Evolutionary conservation across 37 sponge, comb jelly and placozoan species (phyloP).

Genomic region (Halisarca cf. caerulea): DNA sequence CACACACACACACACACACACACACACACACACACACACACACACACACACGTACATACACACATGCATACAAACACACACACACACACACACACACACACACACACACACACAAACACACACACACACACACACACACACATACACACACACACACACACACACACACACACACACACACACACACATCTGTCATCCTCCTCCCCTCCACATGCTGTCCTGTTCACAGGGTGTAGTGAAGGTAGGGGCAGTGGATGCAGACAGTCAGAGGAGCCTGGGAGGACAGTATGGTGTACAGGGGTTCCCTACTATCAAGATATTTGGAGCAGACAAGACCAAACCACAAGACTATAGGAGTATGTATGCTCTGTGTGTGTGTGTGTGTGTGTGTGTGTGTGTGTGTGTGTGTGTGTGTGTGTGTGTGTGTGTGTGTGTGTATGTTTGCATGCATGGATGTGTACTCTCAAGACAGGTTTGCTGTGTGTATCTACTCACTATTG

Average conservation of each 20-base stretch:
- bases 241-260: slow-evolving; percentile 93
- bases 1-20: too few relatives aligned
- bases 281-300: slow-evolving; percentile 86
- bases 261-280: slow-evolving; percentile 75
- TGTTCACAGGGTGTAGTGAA: slow-evolving; percentile 72
- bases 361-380: not conserved
- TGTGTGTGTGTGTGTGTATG: not conserved
- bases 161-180: not conserved
- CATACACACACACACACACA: too few relatives aligned
- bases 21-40: too few relatives aligned
- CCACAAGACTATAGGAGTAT: slow-evolving; percentile 87
- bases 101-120: too few relatives aligned
- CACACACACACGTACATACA: too few relatives aligned
- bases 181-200: not conserved
- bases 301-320: slow-evolving; percentile 98
- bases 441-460: slow-evolving; percentile 3
- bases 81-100: too few relatives aligned
- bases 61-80: too few relatives aligned
- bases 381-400: slow-evolving; percentile 25
- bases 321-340: slow-evolving; percentile 88
- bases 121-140: too few relatives aligned
- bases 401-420: slow-evolving; percentile 18
- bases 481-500: not conserved
- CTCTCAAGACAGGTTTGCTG: too few relatives aligned
- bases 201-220: not conserved